These are phyloP conservation scores for Rhyacichthys aspro DNA, from an alignment of 2,797 vertebrate genomes.

Conservation along the genomic window DNA sequence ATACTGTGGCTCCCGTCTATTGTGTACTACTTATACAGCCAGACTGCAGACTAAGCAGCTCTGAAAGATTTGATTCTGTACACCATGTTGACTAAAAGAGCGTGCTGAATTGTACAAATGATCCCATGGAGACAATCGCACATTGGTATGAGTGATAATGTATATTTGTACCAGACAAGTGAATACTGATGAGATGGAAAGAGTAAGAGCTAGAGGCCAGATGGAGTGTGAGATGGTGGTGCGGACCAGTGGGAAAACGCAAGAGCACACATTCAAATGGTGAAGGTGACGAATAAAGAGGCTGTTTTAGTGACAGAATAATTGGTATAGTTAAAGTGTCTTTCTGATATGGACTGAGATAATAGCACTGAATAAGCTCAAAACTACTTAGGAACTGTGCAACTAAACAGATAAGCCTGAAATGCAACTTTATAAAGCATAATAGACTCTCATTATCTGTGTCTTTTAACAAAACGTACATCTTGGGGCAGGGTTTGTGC, in stretches of 20 bases:
- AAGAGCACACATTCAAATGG: constrained; percentile 14
- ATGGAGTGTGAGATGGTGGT: constrained; percentile 64
- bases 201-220: constrained; percentile 53
- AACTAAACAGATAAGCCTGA: no score
- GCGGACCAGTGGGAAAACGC: constrained; percentile 34
- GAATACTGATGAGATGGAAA: constrained; percentile 46
- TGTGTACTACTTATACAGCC: constrained; percentile 55
- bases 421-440: neutral
- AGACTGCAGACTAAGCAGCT: constrained; percentile 63
- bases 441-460: constrained; percentile 26
- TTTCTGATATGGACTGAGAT: neutral
- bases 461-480: neutral
- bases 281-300: constrained; percentile 5
- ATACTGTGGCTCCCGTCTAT: constrained; percentile 33
- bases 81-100: neutral
- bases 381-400: no score
- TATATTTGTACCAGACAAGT: constrained; percentile 48
- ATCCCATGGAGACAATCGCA: constrained; percentile 34
- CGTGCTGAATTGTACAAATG: neutral
- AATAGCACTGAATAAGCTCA: neutral
- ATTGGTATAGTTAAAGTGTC: neutral
- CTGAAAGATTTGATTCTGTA: constrained; percentile 21
- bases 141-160: constrained; percentile 48
- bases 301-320: neutral
- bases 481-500: neutral